A percentile compares a stretch with the other conserved stretches of the same genome.
Conservation (phyloP, 2,888 invertebrate species). For the Tiliacea aurago region DNA sequence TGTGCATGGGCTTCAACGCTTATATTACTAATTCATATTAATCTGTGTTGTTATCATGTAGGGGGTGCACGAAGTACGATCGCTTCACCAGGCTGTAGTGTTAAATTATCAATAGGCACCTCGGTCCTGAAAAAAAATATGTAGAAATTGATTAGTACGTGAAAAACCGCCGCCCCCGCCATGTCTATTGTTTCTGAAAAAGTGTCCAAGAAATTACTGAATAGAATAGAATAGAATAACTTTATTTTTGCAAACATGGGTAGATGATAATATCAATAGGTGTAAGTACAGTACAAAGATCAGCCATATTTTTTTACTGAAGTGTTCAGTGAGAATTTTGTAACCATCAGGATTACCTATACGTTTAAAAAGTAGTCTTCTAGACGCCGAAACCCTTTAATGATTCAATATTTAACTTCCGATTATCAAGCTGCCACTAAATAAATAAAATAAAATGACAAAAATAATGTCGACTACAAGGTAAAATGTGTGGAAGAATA, state of each 20-base stretch:
- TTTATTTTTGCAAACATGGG: no score
- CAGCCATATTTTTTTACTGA: no score
- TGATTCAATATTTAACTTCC: background rate
- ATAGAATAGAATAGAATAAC: no score
- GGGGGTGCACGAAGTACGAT: slow-evolving; percentile 71
- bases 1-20: background rate
- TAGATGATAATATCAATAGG: no score
- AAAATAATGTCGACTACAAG: background rate
- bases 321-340: background rate
- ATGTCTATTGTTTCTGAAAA: background rate
- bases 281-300: no score
- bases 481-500: background rate
- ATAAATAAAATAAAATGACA: background rate
- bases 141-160: background rate
- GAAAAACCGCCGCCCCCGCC: no score
- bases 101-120: slow-evolving; percentile 63
- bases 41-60: slow-evolving; percentile 34
- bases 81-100: slow-evolving; percentile 75
- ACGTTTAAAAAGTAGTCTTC: background rate
- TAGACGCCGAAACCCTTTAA: background rate
- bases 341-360: background rate
- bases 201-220: no score
- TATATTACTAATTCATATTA: background rate
- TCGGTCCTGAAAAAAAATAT: slow-evolving; percentile 64
- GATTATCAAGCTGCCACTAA: background rate